Percentiles rank a stretch among this genome's conserved stretches.
Evolutionary conservation across 2,797 vertebrate genomes (phyloP).

Genomic region (Nasua narica): DNA sequence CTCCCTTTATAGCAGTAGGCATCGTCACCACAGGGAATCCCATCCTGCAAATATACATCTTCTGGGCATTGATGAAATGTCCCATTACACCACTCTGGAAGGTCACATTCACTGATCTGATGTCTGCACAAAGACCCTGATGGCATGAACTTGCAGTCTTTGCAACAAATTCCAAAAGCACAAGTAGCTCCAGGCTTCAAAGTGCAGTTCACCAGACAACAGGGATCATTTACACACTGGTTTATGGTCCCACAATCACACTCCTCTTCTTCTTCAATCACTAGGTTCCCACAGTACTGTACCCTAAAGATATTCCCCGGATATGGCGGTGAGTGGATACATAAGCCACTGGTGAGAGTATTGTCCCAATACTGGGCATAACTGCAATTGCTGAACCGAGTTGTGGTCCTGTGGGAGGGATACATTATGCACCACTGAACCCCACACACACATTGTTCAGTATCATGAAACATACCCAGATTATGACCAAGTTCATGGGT

Average conservation of each 20-base stretch:
- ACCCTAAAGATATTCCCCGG: rapidly evolving
- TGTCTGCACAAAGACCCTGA: conserved; percentile 63
- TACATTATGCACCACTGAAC: conserved; percentile 49
- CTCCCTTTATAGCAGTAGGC: conserved; percentile 58
- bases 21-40: not conserved
- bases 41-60: conserved; percentile 60
- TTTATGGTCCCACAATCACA: conserved; percentile 58
- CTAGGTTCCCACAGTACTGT: conserved; percentile 42
- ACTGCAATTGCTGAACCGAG: conserved; percentile 72
- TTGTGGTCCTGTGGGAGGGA: rapidly evolving
- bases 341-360: not conserved
- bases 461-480: conserved; percentile 43
- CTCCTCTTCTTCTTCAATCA: conserved; percentile 58
- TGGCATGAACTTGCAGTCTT: conserved; percentile 82
- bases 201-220: conserved; percentile 87
- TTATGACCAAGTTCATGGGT: conserved; percentile 55
- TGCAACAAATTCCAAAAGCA: conserved; percentile 88
- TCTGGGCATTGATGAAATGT: conserved; percentile 48
- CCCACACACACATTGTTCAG: not conserved
- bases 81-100: conserved; percentile 76
- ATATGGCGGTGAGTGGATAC: not conserved
- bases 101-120: conserved; percentile 54
- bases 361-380: not conserved
- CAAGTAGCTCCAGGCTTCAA: conserved; percentile 86
- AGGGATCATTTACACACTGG: conserved; percentile 83